Conservation (phyloP, 2,888 invertebrate genomes). For the Chesias legatella region DNA sequence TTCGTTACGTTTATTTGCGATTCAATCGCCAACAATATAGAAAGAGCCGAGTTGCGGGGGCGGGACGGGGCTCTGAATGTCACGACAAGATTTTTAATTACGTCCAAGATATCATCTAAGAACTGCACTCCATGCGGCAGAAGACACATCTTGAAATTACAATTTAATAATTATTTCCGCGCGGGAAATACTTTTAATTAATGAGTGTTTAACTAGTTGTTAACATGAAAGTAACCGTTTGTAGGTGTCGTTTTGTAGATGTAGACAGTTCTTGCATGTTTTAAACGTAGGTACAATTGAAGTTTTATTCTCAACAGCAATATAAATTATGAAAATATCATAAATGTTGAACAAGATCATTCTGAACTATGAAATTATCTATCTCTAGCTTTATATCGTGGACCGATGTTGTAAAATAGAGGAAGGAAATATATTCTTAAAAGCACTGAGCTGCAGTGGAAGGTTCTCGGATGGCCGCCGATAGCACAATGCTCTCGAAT, state of each 20-base stretch:
- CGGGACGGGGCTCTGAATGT: conserved; percentile 75
- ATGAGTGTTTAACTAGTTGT: conserved; percentile 52
- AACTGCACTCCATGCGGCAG: conserved; percentile 63
- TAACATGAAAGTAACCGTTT: conserved; percentile 40
- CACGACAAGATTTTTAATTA: conserved; percentile 81
- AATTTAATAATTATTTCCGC: conserved; percentile 71
- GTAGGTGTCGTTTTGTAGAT: conserved; percentile 14
- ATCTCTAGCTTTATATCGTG: no score
- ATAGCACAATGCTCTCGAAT: conserved; percentile 51
- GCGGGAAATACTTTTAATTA: conserved; percentile 50
- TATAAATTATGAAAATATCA: conserved; percentile 2
- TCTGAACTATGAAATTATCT: no score
- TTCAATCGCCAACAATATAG: conserved; percentile 79
- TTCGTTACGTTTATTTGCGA: conserved; percentile 77
- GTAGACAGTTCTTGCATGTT: conserved; percentile 1
- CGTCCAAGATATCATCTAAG: conserved; percentile 77
- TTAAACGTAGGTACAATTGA: conserved; percentile 2
- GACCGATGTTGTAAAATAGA: no score
- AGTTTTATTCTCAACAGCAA: conserved; percentile 5
- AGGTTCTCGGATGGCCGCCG: conserved; percentile 23
- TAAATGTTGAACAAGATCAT: no score
- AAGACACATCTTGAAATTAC: conserved; percentile 71
- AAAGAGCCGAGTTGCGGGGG: conserved; percentile 72
- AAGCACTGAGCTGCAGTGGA: conserved; percentile 11
- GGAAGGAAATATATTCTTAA: no score